Percentiles rank a stretch among this genome's conserved stretches.
phyloP scores from a whole-genome alignment of 2,113 vertebrate species.

The Chlamydotis undulata region DNA sequence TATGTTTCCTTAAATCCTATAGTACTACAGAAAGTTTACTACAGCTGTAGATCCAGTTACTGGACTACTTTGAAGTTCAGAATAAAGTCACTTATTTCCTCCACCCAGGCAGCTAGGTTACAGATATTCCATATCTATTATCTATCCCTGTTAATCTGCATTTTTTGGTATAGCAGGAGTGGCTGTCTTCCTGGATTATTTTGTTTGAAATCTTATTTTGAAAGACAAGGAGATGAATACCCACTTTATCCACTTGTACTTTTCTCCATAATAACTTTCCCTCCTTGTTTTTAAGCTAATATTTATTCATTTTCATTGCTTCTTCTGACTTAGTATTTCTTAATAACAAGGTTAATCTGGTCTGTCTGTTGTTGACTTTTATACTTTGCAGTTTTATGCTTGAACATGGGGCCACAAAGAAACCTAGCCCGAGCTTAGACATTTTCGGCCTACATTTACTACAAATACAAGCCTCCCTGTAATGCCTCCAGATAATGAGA shows the following conservation, averaged over 20 bases:
- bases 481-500: neutral
- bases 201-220: neutral
- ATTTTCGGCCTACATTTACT: neutral
- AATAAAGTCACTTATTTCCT: neutral
- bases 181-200: neutral
- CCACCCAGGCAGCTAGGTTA: neutral
- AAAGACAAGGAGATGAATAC: neutral
- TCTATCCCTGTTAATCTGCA: neutral
- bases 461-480: neutral
- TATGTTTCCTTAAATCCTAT: neutral
- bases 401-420: neutral
- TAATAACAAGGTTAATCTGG: neutral
- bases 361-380: neutral
- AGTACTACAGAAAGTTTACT: neutral
- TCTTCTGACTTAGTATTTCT: neutral
- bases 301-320: neutral
- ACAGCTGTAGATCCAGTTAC: neutral
- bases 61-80: neutral
- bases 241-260: neutral
- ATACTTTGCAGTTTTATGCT: neutral
- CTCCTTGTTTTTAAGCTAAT: neutral
- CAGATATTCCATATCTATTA: neutral
- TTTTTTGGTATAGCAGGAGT: neutral
- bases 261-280: neutral
- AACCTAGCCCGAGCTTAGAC: neutral